phyloP scores from a whole-genome alignment of 2,113 vertebrate genomes.

The Columbina picui region DNA sequence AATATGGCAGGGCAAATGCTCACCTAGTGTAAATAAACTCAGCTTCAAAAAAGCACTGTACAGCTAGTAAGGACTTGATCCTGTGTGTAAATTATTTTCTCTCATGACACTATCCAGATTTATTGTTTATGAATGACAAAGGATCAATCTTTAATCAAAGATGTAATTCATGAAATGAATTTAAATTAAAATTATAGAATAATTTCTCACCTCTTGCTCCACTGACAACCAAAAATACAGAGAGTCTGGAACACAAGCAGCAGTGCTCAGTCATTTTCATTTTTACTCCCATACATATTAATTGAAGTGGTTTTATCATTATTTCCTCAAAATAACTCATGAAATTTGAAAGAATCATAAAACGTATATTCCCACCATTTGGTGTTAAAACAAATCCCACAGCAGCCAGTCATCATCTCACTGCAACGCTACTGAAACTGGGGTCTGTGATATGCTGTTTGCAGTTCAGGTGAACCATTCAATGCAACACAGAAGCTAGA shows the following conservation, averaged over 20 bases:
- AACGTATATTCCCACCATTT: neutral
- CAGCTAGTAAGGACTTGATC: neutral
- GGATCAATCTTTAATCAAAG: slow-evolving; percentile 42
- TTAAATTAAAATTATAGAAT: neutral
- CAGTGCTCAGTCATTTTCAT: neutral
- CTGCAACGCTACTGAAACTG: neutral
- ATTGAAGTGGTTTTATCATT: neutral
- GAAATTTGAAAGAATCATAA: neutral
- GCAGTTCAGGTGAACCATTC: neutral
- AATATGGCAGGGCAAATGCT: neutral
- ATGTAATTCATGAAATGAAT: neutral
- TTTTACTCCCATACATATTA: neutral
- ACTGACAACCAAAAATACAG: neutral
- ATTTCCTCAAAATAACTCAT: neutral
- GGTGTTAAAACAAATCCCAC: neutral
- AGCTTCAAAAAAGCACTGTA: neutral
- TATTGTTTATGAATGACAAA: neutral
- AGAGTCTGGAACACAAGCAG: neutral
- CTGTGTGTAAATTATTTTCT: neutral
- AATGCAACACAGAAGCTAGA: neutral
- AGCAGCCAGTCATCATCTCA: rapidly evolving
- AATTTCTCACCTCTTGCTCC: neutral
- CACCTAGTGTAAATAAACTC: neutral
- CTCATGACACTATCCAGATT: neutral
- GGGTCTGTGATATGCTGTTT: neutral